Evolutionary conservation across 1,140 invertebrate species (phyloP).

Genomic region (Lamellibrachia luymesi): DNA sequence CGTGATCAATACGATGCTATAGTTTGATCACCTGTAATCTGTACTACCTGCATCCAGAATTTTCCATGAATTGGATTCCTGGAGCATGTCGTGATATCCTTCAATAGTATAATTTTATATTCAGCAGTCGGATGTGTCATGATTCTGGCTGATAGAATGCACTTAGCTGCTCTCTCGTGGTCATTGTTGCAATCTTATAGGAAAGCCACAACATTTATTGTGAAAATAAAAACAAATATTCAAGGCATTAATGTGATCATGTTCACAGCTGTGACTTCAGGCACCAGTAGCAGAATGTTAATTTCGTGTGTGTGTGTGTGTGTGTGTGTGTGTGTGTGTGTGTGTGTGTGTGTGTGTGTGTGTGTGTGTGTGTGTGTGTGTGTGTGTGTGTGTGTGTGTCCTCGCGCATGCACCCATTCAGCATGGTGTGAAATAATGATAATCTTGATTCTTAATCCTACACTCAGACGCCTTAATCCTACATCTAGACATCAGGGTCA

Average conservation of each 20-base stretch:
- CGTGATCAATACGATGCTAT: not conserved
- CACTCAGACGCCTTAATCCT: not conserved
- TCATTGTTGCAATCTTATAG: not conserved
- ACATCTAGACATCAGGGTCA: not conserved
- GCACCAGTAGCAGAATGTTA: not conserved
- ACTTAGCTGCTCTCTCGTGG: not conserved
- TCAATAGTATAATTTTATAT: not conserved
- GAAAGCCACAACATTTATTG: not conserved
- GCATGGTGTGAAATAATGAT: not conserved
- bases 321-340: not conserved
- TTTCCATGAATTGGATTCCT: not conserved
- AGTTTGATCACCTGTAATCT: not conserved
- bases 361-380: not conserved
- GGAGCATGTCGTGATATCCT: not conserved
- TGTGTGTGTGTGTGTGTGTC: not conserved
- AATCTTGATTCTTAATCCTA: not conserved
- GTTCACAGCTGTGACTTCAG: not conserved
- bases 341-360: not conserved
- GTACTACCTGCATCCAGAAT: not conserved
- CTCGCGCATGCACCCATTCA: not conserved
- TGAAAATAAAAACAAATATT: not conserved
- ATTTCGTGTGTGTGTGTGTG: not conserved
- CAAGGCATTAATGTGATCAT: not conserved
- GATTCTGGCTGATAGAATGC: not conserved
- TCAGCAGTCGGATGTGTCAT: not conserved